phyloP scores from a whole-genome alignment of 2,113 vertebrate genomes.

The Hippocampus mohnikei region DNA sequence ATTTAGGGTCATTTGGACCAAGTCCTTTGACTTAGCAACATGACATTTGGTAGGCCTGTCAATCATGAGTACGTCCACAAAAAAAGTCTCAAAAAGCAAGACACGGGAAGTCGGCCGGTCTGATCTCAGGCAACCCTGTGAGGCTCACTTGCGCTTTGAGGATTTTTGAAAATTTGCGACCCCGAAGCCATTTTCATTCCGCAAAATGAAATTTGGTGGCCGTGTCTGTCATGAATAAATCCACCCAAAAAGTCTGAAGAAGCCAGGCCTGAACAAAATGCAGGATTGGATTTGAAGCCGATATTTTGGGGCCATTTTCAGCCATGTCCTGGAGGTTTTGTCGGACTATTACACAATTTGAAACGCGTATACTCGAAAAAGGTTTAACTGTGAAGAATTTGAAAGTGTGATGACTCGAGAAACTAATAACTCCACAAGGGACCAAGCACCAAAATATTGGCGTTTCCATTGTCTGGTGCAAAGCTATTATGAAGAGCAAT shows the following conservation, averaged over 20 bases:
- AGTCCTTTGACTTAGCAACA: too few species aligned
- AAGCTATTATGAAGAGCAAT: background rate
- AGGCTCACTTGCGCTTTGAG: too few species aligned
- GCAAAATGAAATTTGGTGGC: background rate
- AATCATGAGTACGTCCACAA: background rate
- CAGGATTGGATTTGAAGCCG: too few species aligned
- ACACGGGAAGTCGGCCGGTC: slow-evolving; percentile 1
- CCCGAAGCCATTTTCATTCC: background rate
- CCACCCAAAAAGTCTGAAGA: too few species aligned
- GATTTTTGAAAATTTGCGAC: background rate
- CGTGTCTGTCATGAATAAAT: background rate
- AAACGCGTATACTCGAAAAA: background rate
- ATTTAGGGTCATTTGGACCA: too few species aligned
- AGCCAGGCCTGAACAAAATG: too few species aligned
- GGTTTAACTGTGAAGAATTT: background rate
- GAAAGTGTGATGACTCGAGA: background rate
- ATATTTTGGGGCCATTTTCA: too few species aligned
- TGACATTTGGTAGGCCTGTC: too few species aligned
- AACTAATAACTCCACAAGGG: background rate
- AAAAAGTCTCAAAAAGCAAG: background rate
- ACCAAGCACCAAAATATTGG: background rate
- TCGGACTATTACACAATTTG: too few species aligned
- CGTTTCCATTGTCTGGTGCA: background rate
- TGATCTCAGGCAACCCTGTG: background rate
- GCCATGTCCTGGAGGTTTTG: too few species aligned